phyloP scores from a whole-genome alignment of 2,888 invertebrate genomes.

The Adelphocoris suturalis region DNA sequence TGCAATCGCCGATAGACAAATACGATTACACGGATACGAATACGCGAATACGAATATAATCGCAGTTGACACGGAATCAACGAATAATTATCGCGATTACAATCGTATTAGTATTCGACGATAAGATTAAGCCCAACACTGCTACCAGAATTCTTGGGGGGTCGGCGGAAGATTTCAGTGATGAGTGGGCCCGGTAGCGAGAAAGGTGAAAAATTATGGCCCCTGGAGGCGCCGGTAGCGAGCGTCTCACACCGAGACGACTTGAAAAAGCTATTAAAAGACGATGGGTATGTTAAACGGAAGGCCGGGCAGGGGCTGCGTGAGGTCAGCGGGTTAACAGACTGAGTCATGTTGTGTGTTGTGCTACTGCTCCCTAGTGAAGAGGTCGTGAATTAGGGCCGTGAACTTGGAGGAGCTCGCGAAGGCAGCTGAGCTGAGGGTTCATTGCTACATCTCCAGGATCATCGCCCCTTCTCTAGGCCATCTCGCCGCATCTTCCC shows the following conservation, averaged over 20 bases:
- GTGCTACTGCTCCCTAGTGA: neutral
- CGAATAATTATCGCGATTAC: no score
- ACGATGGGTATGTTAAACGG: neutral
- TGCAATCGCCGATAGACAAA: no score
- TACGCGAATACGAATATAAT: no score
- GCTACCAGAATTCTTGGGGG: no score
- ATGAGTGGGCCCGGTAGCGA: neutral
- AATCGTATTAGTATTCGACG: no score
- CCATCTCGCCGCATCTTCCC: neutral
- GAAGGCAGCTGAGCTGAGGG: neutral
- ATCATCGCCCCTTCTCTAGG: constrained; percentile 32
- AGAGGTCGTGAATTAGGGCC: constrained; percentile 48
- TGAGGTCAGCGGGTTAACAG: constrained; percentile 26
- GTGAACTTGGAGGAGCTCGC: constrained; percentile 35
- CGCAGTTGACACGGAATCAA: no score
- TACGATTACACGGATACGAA: no score
- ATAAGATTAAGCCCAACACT: no score
- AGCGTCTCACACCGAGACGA: neutral
- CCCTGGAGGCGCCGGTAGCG: constrained; percentile 11
- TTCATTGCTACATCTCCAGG: constrained; percentile 48
- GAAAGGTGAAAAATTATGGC: neutral
- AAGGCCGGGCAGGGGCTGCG: neutral
- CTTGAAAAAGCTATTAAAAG: constrained; percentile 26
- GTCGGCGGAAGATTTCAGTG: neutral
- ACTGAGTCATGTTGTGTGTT: constrained; percentile 25